A percentile compares a stretch with the other conserved stretches of the same genome.
Evolutionary conservation across 2,797 vertebrate genomes (phyloP).

Genomic region (Adelosebastes latens): DNA sequence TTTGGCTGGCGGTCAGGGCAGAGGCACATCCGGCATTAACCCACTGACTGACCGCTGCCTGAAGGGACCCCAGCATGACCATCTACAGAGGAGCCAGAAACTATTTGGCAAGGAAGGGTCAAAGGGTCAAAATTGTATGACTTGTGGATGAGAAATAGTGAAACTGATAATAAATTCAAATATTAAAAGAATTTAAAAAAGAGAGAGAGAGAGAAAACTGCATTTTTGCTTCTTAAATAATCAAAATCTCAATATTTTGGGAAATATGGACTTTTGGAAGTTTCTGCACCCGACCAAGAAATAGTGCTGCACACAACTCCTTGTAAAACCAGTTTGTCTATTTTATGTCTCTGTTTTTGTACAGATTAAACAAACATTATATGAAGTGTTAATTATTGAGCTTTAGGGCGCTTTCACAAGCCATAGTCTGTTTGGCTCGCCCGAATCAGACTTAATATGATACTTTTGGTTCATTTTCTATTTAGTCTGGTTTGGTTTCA

Average conservation of each 20-base stretch:
- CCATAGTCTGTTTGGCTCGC: too few relatives aligned
- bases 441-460: too few relatives aligned
- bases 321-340: background rate
- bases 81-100: background rate
- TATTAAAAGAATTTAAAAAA: background rate
- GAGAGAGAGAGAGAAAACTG: background rate
- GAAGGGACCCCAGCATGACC: constrained; percentile 1
- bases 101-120: background rate
- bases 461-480: too few relatives aligned
- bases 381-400: background rate
- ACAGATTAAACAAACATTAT: background rate
- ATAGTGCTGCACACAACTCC: background rate
- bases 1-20: constrained; percentile 53
- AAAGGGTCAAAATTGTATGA: background rate
- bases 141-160: background rate
- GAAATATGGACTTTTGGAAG: background rate
- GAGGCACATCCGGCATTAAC: constrained; percentile 64
- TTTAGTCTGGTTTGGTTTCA: too few relatives aligned
- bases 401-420: background rate
- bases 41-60: constrained; percentile 37
- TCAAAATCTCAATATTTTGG: background rate
- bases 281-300: background rate
- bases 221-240: background rate
- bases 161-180: background rate
- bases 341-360: background rate